Conservation (phyloP, 2,888 invertebrate genomes). For the Platycheirus rosarum region DNA sequence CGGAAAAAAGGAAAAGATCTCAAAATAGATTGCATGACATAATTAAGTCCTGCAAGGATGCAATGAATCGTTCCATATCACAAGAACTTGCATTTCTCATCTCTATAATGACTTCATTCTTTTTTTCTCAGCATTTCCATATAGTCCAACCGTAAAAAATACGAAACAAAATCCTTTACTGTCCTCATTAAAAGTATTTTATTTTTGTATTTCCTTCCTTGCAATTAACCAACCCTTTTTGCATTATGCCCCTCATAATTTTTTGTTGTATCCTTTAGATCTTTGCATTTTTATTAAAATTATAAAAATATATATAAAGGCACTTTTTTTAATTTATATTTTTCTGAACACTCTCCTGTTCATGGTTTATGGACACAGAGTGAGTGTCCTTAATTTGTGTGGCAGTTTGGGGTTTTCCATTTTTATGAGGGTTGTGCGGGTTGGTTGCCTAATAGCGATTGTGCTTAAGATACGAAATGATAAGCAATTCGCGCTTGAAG, state of each 20-base stretch:
- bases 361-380: constrained; percentile 65
- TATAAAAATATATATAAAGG: constrained; percentile 20
- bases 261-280: constrained; percentile 14
- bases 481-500: constrained; percentile 68
- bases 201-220: constrained; percentile 47
- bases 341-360: constrained; percentile 44
- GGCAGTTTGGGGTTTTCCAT: constrained; percentile 33
- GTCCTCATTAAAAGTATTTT: constrained; percentile 63
- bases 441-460: constrained; percentile 54
- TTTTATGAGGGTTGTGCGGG: constrained; percentile 52
- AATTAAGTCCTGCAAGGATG: constrained; percentile 33
- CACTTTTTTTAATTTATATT: constrained; percentile 17
- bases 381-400: constrained; percentile 68
- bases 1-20: constrained; percentile 5
- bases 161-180: constrained; percentile 51
- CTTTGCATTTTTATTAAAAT: constrained; percentile 59
- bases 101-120: constrained; percentile 63
- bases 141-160: constrained; percentile 24
- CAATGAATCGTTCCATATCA: constrained; percentile 48
- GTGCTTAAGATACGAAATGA: constrained; percentile 65
- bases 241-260: constrained; percentile 39
- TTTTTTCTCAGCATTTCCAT: neutral
- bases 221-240: constrained; percentile 66
- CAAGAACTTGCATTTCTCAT: constrained; percentile 38
- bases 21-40: constrained; percentile 25